phyloP scores from a whole-genome alignment of 2,113 vertebrate species.

The Clinocottus analis region DNA sequence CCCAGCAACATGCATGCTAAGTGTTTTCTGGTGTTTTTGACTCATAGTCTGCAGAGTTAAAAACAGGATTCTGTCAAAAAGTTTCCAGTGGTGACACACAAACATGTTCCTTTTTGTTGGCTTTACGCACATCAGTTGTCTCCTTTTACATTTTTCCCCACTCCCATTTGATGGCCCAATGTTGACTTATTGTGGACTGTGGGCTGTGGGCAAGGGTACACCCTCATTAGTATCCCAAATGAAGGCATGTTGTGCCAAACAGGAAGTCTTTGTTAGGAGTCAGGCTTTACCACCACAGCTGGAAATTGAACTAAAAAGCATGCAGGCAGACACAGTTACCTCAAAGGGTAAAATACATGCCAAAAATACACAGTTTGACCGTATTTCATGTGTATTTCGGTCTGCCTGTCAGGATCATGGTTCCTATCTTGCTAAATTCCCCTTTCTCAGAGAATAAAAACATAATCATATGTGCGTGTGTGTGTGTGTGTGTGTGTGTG shows the following conservation, averaged over 20 bases:
- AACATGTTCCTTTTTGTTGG: constrained; percentile 57
- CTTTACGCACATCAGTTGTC: constrained; percentile 40
- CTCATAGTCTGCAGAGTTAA: constrained; percentile 64
- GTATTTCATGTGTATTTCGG: constrained; percentile 32
- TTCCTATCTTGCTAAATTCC: background rate
- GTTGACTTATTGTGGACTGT: constrained; percentile 73
- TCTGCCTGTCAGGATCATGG: background rate
- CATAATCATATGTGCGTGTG: background rate
- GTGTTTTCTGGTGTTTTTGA: constrained; percentile 61
- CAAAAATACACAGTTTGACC: constrained; percentile 28
- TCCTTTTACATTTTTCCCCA: constrained; percentile 51
- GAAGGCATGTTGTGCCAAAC: constrained; percentile 61
- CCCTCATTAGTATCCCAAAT: constrained; percentile 50
- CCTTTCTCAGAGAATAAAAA: background rate
- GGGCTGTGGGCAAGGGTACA: constrained; percentile 64
- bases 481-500: too few relatives aligned
- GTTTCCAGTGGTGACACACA: constrained; percentile 78
- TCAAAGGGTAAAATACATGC: constrained; percentile 26
- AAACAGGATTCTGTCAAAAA: constrained; percentile 59
- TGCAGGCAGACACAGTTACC: constrained; percentile 35
- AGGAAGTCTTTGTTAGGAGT: constrained; percentile 58
- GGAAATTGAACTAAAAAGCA: constrained; percentile 59
- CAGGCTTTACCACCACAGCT: constrained; percentile 37
- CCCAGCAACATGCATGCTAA: constrained; percentile 29
- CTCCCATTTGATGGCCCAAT: constrained; percentile 52